These are phyloP conservation scores for Eclectus roratus DNA, from an alignment of 2,113 vertebrate genomes.

Conservation along the genomic window DNA sequence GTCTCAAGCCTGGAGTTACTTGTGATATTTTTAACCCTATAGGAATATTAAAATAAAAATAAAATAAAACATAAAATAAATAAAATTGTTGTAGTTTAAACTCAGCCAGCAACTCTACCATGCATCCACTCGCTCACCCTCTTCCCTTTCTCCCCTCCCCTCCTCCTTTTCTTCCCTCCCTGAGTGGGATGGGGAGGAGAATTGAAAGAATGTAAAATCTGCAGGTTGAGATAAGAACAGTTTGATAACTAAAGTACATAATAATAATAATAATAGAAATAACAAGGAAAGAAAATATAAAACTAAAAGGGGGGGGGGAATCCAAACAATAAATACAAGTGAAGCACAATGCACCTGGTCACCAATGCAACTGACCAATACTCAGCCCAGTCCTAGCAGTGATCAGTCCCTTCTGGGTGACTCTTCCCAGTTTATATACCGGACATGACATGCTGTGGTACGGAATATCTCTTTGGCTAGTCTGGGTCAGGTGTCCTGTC, in stretches of 20 bases:
- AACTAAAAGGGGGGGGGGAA: neutral
- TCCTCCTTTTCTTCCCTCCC: neutral
- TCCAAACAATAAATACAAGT: neutral
- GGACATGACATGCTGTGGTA: neutral
- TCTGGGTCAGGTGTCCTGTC: neutral
- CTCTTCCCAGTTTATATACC: neutral
- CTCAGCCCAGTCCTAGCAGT: neutral
- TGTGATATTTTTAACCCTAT: neutral
- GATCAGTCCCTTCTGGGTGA: neutral
- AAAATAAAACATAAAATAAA: no score
- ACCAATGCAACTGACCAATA: neutral
- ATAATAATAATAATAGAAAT: neutral
- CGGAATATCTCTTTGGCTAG: neutral
- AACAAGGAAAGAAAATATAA: neutral
- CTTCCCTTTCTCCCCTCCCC: no score
- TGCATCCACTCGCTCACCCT: neutral
- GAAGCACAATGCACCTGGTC: neutral
- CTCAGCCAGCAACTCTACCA: neutral
- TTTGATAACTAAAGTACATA: neutral
- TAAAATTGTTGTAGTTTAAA: neutral
- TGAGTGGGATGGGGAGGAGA: neutral
- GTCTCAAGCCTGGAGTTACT: neutral
- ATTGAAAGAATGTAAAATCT: neutral
- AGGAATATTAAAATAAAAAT: neutral
- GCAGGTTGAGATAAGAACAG: neutral